Evolutionary conservation across 2,888 invertebrate genomes (phyloP), one percentile per base, ranked within the genome.

Genomic region (Diplazon laetatorius): DNA sequence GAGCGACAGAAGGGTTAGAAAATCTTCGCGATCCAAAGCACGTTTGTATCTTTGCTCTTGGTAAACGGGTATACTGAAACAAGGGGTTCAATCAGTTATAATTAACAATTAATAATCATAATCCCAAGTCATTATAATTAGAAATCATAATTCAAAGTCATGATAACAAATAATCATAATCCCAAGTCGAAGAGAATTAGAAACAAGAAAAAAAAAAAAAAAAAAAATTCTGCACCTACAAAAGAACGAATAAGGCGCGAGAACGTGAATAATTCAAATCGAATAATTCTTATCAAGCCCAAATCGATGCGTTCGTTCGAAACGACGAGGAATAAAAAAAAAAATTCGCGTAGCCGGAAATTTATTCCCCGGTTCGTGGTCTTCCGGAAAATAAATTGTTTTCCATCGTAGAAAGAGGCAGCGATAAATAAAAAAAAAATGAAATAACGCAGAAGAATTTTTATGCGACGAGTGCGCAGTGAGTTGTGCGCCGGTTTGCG

Each of bases 1-100:
- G 25, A 90, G 84, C 0, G 89, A 86, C n/a, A 91, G 83, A 2
- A 91, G 85, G 9, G 90, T 86, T 39, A 90, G 74, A n/a, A 91
- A 84, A 52, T 91, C 90, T 46, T 91, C 90, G 1, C 90, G 90
- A 74, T 91, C 88, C 37, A 89, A 71, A 72, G 80, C 91, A 6
- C 91, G 87, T 81, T 91, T 91, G 80, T 87, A 90, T 35, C 87
- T 86, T 22, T 86, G 86, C 20, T 89, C 90, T 69, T 86, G 86
- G 59, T 89, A 89, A 55, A 85, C 83, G 10, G 88, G 82, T 9
- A 87, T 71, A 69, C 89, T 88, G 77, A 8, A 82, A 82, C 57
- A 62, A 44, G n/a, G 2, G 6, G 6, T 30, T 30, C 2, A 30
- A 30, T n/a, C n/a, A 30, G 4, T 30, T 30, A 30, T 30, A 5